These are phyloP conservation scores for Tachysurus fulvidraco DNA, from an alignment of 2,113 vertebrate genomes.

Conservation along the genomic window DNA sequence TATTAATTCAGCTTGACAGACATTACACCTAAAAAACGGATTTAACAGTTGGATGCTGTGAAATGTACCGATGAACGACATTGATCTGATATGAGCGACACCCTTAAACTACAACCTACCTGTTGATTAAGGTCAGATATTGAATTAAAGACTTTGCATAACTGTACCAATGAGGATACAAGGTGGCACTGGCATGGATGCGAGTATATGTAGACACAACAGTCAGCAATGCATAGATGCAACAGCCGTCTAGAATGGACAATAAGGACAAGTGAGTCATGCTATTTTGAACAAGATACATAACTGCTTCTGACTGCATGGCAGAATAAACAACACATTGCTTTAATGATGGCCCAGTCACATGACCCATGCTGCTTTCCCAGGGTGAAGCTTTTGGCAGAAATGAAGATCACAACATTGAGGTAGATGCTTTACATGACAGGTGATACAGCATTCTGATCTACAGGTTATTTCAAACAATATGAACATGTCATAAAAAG, in stretches of 20 bases:
- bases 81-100: not conserved
- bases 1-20: slow-evolving; percentile 3
- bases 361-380: slow-evolving; percentile 18
- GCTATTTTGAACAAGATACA: slow-evolving; percentile 30
- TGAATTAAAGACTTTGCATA: slow-evolving; percentile 8
- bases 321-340: slow-evolving; percentile 32
- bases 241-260: slow-evolving; percentile 10
- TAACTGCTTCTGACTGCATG: slow-evolving; percentile 28
- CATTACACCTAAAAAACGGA: not conserved
- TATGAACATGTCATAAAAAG: slow-evolving; percentile 39
- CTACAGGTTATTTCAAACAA: slow-evolving; percentile 45
- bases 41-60: not conserved
- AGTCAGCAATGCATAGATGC: not conserved
- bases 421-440: slow-evolving; percentile 71
- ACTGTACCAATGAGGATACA: not conserved
- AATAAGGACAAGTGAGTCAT: slow-evolving; percentile 22
- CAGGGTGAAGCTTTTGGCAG: slow-evolving; percentile 60
- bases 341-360: slow-evolving; percentile 27
- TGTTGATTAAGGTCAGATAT: not conserved
- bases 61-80: not conserved
- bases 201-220: slow-evolving; percentile 18
- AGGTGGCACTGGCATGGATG: not conserved
- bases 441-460: slow-evolving; percentile 69
- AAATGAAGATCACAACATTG: slow-evolving; percentile 61
- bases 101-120: not conserved